A percentile compares a stretch with the other conserved stretches of the same genome.
These are phyloP conservation scores for Deilephila porcellus DNA, from an alignment of 2,888 invertebrate genomes.

Conservation along the genomic window DNA sequence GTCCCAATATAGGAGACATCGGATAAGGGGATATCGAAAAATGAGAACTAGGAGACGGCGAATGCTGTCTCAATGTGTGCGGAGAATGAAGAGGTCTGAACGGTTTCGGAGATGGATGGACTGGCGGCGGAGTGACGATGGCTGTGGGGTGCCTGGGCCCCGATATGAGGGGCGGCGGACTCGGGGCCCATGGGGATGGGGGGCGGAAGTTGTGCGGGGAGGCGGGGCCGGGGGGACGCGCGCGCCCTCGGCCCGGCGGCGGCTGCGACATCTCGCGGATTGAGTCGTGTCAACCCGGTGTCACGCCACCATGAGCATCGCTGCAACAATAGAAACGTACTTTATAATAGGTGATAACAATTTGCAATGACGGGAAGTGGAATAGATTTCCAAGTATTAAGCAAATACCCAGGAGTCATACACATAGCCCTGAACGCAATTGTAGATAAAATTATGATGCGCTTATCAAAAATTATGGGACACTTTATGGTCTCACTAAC, in stretches of 20 bases:
- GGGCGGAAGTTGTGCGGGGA: conserved; percentile 89
- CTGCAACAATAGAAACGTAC: conserved; percentile 67
- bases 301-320: conserved; percentile 82
- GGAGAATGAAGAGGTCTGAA: conserved; percentile 80
- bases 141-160: conserved; percentile 84
- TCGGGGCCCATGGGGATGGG: conserved; percentile 90
- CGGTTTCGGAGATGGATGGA: conserved; percentile 80
- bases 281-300: conserved; percentile 82
- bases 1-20: conserved; percentile 85
- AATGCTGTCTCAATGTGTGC: conserved; percentile 74
- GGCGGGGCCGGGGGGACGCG: conserved; percentile 74
- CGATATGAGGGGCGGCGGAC: conserved; percentile 89
- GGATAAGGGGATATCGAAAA: conserved; percentile 81
- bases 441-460: too few species aligned
- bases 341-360: conserved; percentile 11
- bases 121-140: conserved; percentile 85
- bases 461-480: too few species aligned
- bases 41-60: conserved; percentile 79
- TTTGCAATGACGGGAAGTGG: too few species aligned
- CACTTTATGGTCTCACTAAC: too few species aligned
- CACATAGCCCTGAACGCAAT: too few species aligned
- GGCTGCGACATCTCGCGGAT: conserved; percentile 83
- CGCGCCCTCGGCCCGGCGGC: conserved; percentile 80
- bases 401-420: too few species aligned
- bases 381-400: too few species aligned